phyloP scores from a whole-genome alignment of 2,797 vertebrate species.

The Setipinna tenuifilis region DNA sequence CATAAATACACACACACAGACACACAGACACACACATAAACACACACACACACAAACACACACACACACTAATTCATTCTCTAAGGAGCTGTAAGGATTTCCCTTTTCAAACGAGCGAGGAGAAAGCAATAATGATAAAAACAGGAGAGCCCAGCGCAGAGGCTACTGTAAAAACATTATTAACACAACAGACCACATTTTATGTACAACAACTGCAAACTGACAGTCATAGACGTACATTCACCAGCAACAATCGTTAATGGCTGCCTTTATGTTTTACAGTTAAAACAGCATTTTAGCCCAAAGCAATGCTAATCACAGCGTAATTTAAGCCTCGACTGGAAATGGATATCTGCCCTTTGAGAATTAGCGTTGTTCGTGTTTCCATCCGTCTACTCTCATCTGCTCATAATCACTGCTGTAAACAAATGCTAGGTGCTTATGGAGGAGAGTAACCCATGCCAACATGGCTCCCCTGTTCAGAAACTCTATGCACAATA shows the following conservation, averaged over 20 bases:
- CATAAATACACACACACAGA: neutral
- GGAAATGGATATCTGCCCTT: neutral
- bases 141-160: neutral
- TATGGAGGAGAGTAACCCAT: neutral
- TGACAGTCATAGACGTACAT: neutral
- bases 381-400: neutral
- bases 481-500: neutral
- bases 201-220: neutral
- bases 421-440: neutral
- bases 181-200: neutral
- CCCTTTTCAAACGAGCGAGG: constrained; percentile 8
- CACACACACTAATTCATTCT: constrained; percentile 24
- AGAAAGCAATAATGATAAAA: constrained; percentile 17
- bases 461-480: neutral
- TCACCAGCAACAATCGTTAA: neutral
- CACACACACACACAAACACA: constrained; percentile 14
- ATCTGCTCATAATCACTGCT: neutral
- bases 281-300: neutral
- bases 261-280: neutral
- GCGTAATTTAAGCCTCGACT: neutral
- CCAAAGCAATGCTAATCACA: neutral
- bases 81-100: constrained; percentile 55
- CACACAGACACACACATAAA: neutral
- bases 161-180: constrained; percentile 10
- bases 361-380: neutral